Evolutionary conservation across 2,113 vertebrate genomes (phyloP).

Genomic region (Clarias macrocephalus): DNA sequence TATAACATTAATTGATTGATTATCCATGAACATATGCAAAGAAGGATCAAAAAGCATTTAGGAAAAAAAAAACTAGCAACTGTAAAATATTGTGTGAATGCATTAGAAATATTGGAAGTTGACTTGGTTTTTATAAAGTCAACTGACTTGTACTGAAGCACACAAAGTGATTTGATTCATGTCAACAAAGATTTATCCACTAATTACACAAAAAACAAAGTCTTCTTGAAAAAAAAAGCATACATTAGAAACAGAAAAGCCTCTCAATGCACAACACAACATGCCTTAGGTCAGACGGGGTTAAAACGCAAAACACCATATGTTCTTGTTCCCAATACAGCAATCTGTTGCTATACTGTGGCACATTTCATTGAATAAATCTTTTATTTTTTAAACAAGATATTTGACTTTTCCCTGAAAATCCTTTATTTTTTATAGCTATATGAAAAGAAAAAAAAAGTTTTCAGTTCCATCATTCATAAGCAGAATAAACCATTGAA

Average conservation of each 20-base stretch:
- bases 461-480: not conserved
- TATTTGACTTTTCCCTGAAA: not conserved
- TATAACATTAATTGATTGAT: not conserved
- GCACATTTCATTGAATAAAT: not conserved
- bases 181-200: not conserved
- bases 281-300: not conserved
- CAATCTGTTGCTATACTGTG: not conserved
- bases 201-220: not conserved
- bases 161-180: not conserved
- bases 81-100: not conserved
- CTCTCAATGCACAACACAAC: not conserved
- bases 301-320: not conserved
- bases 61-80: not conserved
- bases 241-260: not conserved
- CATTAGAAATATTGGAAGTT: not conserved
- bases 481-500: slow-evolving; percentile 11
- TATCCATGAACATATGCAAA: not conserved
- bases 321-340: not conserved
- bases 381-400: no score
- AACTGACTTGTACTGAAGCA: not conserved
- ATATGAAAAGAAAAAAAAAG: not conserved
- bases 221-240: not conserved
- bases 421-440: not conserved
- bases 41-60: not conserved
- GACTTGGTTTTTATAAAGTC: not conserved